Base-by-base conservation (phyloP, 2,797 vertebrate species). In the Remorina albescens region DNA sequence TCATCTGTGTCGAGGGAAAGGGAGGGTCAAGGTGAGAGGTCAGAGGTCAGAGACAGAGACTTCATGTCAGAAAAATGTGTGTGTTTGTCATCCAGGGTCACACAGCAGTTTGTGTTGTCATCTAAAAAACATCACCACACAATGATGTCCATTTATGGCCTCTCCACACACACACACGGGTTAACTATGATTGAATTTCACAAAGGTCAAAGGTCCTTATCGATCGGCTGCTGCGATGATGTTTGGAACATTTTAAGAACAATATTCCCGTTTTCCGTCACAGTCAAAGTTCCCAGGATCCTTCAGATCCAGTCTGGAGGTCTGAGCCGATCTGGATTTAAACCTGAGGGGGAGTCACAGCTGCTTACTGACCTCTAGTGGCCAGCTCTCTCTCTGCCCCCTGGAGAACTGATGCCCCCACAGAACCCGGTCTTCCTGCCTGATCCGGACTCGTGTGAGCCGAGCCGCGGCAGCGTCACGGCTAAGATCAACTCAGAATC, bases 351-450 rank as follows among this genome's bases (percentile, higher is more conserved):
- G 9, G 30, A 8, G 21, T 57, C 2, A 51, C 34, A 72, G 89
- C 86, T 71, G 61, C 34, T 77, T 69, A 82, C 86, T 91, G 92
- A 62, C 87, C 88, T 86, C 93, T 92, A 81, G 82, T 92, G 92
- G 78, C 34, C 1, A 9, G 10, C 8, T 16, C 42, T 16, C 0
- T 16, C 18, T 54, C 18, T 30, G 23, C 23, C n/a, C n/a, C n/a
- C n/a, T 13, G 6, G 2, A 18, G 3, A 8, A 19, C 18, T 13
- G 8, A 18, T 4, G n/a, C n/a, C n/a, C n/a, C 2, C 19, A 55
- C 30, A 13, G 39, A 30, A 30, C 30, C 30, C 18, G 47, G 8
- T 47, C 55, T 46, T 42, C 9, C 19, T 50, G n/a, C 15, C 28
- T 18, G 21, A 69, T 13, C 46, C 2, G n/a, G n/a, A n/a, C n/a